These are phyloP conservation scores for Syrmaticus mikado DNA, from an alignment of 2,113 vertebrate genomes.

Conservation along the genomic window DNA sequence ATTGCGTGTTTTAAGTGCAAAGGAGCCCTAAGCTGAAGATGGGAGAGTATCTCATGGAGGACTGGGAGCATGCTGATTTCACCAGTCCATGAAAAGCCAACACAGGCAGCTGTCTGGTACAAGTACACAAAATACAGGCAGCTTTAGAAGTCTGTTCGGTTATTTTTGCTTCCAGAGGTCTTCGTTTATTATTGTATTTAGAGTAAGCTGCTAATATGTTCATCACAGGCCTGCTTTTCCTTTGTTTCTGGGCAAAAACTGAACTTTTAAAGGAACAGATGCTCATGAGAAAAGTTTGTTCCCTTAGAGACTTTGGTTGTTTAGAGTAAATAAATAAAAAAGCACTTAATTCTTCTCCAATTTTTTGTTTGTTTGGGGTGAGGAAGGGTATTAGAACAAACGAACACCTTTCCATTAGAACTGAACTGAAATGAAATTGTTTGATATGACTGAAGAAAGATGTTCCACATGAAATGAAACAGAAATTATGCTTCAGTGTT, in stretches of 20 bases:
- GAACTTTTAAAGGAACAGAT: conserved; percentile 13
- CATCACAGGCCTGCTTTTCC: not conserved
- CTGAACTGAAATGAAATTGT: not conserved
- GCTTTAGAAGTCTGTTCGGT: conserved; percentile 14
- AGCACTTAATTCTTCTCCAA: not conserved
- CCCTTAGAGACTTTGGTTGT: not conserved
- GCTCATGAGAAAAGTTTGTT: conserved; percentile 14
- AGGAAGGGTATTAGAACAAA: conserved; percentile 10
- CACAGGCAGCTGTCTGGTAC: not conserved
- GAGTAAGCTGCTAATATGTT: not conserved
- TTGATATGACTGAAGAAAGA: conserved; percentile 17
- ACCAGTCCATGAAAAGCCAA: not conserved
- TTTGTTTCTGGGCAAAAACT: not conserved
- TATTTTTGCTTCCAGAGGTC: not conserved
- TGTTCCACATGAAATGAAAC: not conserved
- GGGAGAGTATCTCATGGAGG: not conserved
- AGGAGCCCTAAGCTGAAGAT: not conserved
- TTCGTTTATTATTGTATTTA: not conserved
- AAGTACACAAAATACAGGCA: too few relatives aligned
- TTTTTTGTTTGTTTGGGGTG: conserved; percentile 37
- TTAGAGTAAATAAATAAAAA: not conserved
- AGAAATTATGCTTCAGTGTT: not conserved
- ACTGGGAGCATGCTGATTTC: not conserved
- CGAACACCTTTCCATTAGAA: not conserved
- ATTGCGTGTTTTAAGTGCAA: not conserved